Base-by-base conservation (phyloP, 2,797 vertebrate genomes). In the Gambelia wislizenii region DNA sequence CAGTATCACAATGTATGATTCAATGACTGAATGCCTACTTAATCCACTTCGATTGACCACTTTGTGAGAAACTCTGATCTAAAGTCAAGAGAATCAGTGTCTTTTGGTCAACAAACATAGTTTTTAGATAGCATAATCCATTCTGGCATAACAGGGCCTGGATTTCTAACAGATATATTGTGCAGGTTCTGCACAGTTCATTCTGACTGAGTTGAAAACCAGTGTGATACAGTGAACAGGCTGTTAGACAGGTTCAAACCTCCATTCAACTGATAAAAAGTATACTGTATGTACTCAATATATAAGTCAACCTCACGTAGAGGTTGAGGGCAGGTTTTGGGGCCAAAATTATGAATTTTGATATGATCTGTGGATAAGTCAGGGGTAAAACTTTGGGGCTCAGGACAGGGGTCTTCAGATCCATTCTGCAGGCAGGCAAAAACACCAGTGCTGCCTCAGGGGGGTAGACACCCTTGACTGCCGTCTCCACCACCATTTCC, bases 21-120 rank as follows among this genome's bases (percentile, higher is more conserved):
- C 49, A 30, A 59, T n/a, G 42, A 1, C 39, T 59, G 42, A 39
- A 85, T n/a, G 42, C 22, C 54, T 56, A 9, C 14, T 27, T 67
- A n/a, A 30, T 6, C 47, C 10, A 30, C 20, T 64, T 44, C 8
- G 25, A 16, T 6, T 72, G 36, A n/a, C 25, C 22, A 81, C 27
- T 79, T 54, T 52, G 14, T 44, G 20, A 81, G 33, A 30, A 61
- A 64, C 33, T 47, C 33, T 54, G 10, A 69, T 3, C 9, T 18
- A 12, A 64, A 27, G n/a, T 36, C 59, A 12, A n/a, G 20, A 85
- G 14, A 9, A 56, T 44, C 56, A 86, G 75, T 33, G 25, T 10
- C 44, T 87, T 93, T 86, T 64, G 74, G 49, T 64, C 33, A 89
- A 78, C 7, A 30, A 78, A 84, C 33, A 1, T 61, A 80, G 76